These are phyloP conservation scores for Alsophila aescularia DNA, from an alignment of 2,888 invertebrate genomes.

Conservation along the genomic window DNA sequence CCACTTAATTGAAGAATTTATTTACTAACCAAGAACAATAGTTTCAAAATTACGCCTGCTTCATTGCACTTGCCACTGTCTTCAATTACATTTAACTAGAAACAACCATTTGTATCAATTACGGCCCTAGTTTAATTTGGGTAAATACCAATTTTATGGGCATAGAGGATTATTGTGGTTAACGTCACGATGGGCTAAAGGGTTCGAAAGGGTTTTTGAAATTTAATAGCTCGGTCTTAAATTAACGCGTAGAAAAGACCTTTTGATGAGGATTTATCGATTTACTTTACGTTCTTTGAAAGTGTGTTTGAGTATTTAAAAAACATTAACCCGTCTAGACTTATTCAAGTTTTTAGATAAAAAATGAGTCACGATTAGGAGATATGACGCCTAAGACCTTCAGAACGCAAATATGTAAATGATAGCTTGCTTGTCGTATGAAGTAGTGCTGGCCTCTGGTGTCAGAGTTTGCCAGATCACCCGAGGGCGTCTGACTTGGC, in stretches of 20 bases:
- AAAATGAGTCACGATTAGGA: too few relatives aligned
- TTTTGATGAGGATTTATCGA: slow-evolving; percentile 69
- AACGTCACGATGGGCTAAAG: slow-evolving; percentile 47
- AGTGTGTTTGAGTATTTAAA: slow-evolving; percentile 3
- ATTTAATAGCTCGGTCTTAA: slow-evolving; percentile 64
- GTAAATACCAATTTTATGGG: slow-evolving; percentile 81
- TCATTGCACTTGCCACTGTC: slow-evolving; percentile 59
- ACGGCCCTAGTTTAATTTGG: slow-evolving; percentile 75
- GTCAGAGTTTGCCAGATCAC: too few relatives aligned
- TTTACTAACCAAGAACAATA: slow-evolving; percentile 44
- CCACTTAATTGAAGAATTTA: slow-evolving; percentile 40
- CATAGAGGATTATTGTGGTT: slow-evolving; percentile 69
- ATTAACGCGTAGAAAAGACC: slow-evolving; percentile 53
- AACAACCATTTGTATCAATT: slow-evolving; percentile 83
- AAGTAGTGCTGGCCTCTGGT: too few relatives aligned
- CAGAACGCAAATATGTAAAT: neutral
- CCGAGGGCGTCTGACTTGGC: too few relatives aligned
- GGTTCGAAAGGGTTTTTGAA: slow-evolving; percentile 67
- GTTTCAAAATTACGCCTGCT: slow-evolving; percentile 41
- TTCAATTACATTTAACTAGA: slow-evolving; percentile 78
- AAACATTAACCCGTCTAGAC: slow-evolving; percentile 25
- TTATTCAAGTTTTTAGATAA: neutral
- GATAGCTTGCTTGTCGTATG: too few relatives aligned
- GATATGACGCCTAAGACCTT: neutral
- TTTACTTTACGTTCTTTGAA: slow-evolving; percentile 37